These are phyloP conservation scores for Caenorhabditis sp. DNA, from an alignment of 2,888 invertebrate genomes.

Conservation along the genomic window DNA sequence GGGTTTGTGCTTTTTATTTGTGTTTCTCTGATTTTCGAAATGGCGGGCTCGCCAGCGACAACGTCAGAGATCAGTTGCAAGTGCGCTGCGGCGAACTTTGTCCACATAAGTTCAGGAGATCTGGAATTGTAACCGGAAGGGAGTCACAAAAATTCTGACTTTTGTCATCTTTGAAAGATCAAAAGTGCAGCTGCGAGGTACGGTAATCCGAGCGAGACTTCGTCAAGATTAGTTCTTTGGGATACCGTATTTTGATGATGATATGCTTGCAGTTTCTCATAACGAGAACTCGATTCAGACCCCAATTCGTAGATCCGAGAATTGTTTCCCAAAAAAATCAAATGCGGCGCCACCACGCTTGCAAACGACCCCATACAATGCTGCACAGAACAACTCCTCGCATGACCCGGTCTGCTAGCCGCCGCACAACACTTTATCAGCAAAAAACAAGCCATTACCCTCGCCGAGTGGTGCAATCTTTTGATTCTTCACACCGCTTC, in stretches of 20 bases:
- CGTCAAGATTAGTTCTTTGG: too few species aligned
- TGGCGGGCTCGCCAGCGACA: background rate
- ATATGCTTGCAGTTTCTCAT: too few species aligned
- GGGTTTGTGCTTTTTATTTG: conserved; percentile 35
- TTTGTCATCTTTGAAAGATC: too few species aligned
- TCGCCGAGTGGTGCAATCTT: background rate
- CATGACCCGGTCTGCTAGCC: conserved; percentile 6
- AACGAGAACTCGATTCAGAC: too few species aligned
- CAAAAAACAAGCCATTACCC: background rate
- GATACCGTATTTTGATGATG: too few species aligned
- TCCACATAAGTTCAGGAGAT: background rate
- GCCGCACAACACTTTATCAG: background rate
- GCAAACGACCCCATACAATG: background rate
- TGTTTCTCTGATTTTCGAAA: conserved; percentile 28
- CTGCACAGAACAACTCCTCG: background rate
- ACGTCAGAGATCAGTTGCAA: conserved; percentile 19
- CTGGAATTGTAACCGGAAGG: background rate
- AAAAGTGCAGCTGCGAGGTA: too few species aligned
- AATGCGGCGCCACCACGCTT: background rate
- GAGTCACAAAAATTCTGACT: too few species aligned
- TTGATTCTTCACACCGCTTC: background rate
- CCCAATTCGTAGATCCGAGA: too few species aligned
- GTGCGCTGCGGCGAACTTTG: background rate
- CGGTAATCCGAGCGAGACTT: too few species aligned
- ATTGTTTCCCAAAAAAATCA: background rate